Conservation (phyloP, 2,888 invertebrate genomes). For the Pyralis farinalis region DNA sequence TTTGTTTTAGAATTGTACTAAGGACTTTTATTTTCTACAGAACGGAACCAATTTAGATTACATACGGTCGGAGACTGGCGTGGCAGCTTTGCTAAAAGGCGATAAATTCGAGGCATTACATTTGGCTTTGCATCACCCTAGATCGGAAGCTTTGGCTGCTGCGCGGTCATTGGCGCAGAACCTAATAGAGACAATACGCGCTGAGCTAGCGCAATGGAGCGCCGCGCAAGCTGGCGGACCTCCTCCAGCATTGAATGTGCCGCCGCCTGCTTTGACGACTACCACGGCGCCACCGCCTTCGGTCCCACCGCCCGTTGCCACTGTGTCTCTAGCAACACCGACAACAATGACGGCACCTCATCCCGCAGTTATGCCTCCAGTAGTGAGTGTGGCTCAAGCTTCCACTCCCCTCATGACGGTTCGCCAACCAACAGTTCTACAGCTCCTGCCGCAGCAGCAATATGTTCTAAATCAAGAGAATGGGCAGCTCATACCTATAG, state of each 20-base stretch:
- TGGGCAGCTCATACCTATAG: constrained; percentile 72
- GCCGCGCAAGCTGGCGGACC: constrained; percentile 66
- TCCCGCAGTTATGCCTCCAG: constrained; percentile 55
- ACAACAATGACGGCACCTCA: constrained; percentile 50
- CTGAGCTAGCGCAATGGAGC: constrained; percentile 76
- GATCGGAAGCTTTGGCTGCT: constrained; percentile 84
- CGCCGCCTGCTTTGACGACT: constrained; percentile 59
- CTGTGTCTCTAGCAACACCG: constrained; percentile 53
- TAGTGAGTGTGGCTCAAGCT: constrained; percentile 63
- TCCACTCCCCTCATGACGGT: constrained; percentile 69
- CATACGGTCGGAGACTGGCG: constrained; percentile 89
- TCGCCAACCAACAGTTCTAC: constrained; percentile 66
- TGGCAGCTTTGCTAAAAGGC: constrained; percentile 86
- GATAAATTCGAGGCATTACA: constrained; percentile 87
- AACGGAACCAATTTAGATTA: constrained; percentile 88
- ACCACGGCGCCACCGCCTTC: constrained; percentile 51
- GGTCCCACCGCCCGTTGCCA: constrained; percentile 48
- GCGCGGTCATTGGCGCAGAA: constrained; percentile 88
- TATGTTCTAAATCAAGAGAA: constrained; percentile 73
- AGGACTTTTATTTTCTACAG: constrained; percentile 40
- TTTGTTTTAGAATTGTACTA: background rate
- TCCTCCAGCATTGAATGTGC: constrained; percentile 63
- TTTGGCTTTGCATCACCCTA: constrained; percentile 87
- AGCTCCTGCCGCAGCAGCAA: constrained; percentile 67
- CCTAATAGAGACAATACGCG: constrained; percentile 88